These are phyloP conservation scores for Dufourea novaeangliae DNA, from an alignment of 1,140 invertebrate species.

Conservation along the genomic window DNA sequence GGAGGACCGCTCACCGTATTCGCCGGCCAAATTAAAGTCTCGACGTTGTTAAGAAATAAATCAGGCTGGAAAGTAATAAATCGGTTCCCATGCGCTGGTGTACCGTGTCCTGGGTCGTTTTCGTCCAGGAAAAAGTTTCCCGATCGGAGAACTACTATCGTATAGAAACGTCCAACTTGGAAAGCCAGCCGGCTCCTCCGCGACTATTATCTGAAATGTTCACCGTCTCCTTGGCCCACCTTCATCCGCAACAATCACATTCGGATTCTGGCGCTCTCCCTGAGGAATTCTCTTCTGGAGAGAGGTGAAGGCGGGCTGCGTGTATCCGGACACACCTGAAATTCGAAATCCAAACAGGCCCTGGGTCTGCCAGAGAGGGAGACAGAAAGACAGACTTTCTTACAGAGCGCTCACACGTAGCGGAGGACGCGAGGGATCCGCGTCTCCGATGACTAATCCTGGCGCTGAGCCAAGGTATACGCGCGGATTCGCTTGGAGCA, in stretches of 20 bases:
- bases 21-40: too few species aligned
- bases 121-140: neutral
- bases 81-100: neutral
- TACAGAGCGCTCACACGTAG: constrained; percentile 44
- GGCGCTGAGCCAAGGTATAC: constrained; percentile 48
- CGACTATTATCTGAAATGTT: neutral
- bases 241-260: neutral
- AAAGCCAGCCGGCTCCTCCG: neutral
- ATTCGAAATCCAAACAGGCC: constrained; percentile 60
- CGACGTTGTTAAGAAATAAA: neutral
- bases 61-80: neutral
- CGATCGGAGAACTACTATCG: neutral
- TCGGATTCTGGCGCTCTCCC: neutral
- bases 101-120: neutral
- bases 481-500: constrained; percentile 1
- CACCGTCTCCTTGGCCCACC: neutral
- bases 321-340: constrained; percentile 21
- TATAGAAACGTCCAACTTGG: neutral
- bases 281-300: neutral
- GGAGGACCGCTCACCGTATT: too few species aligned
- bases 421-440: constrained; percentile 35
- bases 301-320: neutral
- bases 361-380: too few species aligned
- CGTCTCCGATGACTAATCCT: constrained; percentile 64
- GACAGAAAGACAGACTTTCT: too few species aligned